Base-by-base conservation (phyloP, 1,140 invertebrate genomes). In the Drosophila trapezifrons region DNA sequence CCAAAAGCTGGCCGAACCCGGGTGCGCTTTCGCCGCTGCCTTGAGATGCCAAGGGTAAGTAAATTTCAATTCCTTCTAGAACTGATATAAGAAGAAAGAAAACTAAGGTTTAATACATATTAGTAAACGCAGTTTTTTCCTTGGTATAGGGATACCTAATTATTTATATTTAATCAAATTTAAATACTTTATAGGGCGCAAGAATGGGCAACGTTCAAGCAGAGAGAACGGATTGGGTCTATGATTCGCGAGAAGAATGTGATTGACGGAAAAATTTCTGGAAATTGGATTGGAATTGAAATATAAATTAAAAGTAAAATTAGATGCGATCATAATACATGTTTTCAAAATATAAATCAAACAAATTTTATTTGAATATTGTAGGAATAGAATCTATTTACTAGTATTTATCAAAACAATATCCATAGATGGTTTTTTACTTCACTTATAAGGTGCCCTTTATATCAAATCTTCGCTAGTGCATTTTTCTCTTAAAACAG, bases 211-310 rank as follows among this genome's bases (percentile, higher is more conserved):
- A 45, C 3, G 12, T 80, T 7, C 64, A 65, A 18, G 67, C 66
- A 0, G 59, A 78, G 35, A 51, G 64, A 12, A 67, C 77, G 43
- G 78, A 80, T 59, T 85, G 81, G 82, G 37, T 86, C 9, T 86
- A 71, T 17, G 82, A 86, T 20, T 67, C 29, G 12, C 38, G 29
- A 43, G 38, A 63, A 9, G 64, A 76, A 9, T 42, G 54, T 5
- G 43, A 59, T 40, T 27, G 20, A 22, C n/a, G 6, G 20, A 18
- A 9, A 17, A 25, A 17, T 13, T 17, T 7, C 40, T 35, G 7
- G 20, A 12, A 25, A 64, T 12, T 40, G 2, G 27, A 12, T n/a
- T 20, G 1, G 1, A 4, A 13, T 4, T 18, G 3, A 13, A 18
- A 13, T 17, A 12, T 7, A 49, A 49, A 49, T 49, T 49, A 47